Percentiles rank a stretch among this genome's conserved stretches.
Evolutionary conservation across 2,113 vertebrate species (phyloP).

Genomic region (Ptilonorhynchus violaceus): DNA sequence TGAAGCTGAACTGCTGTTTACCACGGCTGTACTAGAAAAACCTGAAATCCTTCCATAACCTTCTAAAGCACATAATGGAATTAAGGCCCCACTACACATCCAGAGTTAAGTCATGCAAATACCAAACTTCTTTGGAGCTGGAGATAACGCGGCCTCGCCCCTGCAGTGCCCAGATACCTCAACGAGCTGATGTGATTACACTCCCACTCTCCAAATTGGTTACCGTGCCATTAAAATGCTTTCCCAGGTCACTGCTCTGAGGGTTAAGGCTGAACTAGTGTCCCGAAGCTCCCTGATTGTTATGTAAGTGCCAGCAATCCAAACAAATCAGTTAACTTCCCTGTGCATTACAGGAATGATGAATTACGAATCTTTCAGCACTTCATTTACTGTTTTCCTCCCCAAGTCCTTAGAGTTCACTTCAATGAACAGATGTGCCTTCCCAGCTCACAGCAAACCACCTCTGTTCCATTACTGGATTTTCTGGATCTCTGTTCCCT

Average conservation of each 20-base stretch:
- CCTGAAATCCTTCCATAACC: background rate
- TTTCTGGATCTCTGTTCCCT: background rate
- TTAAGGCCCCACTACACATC: background rate
- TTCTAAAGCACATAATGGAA: constrained; percentile 42
- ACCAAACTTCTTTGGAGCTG: background rate
- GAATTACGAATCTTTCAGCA: background rate
- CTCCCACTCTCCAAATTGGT: background rate
- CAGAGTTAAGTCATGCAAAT: background rate
- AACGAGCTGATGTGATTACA: background rate
- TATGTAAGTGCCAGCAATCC: constrained; percentile 9
- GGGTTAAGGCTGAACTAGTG: constrained; percentile 3
- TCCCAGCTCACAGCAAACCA: background rate
- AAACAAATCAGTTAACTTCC: constrained; percentile 2
- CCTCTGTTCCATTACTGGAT: background rate
- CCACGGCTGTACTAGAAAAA: background rate
- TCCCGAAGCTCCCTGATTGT: background rate
- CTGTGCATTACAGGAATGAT: background rate
- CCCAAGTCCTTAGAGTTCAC: background rate
- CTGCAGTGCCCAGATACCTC: background rate
- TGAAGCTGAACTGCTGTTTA: background rate
- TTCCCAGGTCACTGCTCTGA: constrained; percentile 1
- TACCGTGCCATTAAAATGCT: background rate
- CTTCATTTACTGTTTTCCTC: background rate
- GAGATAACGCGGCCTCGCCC: background rate
- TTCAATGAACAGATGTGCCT: background rate